Evolutionary conservation across 2,797 vertebrate genomes (phyloP).

Genomic region (Coilia nasus): DNA sequence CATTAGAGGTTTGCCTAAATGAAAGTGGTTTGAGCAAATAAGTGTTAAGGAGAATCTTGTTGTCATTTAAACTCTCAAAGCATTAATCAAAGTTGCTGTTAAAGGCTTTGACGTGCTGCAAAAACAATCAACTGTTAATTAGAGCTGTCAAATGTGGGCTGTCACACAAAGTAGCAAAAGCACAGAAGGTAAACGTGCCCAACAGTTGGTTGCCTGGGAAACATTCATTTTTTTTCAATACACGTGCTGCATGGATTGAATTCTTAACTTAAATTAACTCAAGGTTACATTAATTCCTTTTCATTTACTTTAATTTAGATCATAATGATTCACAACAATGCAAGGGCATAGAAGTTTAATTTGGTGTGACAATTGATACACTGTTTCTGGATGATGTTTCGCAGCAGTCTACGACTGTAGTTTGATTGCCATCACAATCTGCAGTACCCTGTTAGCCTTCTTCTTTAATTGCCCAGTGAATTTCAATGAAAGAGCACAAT

Average conservation of each 20-base stretch:
- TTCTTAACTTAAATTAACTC: neutral
- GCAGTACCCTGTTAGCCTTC: constrained; percentile 34
- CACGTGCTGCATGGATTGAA: neutral
- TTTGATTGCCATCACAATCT: constrained; percentile 12
- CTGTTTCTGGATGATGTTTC: neutral
- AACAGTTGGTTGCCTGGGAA: neutral
- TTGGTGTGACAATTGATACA: neutral
- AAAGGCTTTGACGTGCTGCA: neutral
- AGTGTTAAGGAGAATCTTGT: neutral
- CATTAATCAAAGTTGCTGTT: neutral
- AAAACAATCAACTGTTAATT: neutral
- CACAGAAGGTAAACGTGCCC: neutral
- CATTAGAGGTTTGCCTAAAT: neutral
- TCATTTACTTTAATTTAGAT: constrained; percentile 13
- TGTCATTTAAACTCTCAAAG: neutral
- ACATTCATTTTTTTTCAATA: neutral
- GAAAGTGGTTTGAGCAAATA: neutral
- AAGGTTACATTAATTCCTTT: neutral
- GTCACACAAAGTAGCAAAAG: neutral
- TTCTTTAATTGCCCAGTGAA: constrained; percentile 41
- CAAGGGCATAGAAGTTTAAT: neutral
- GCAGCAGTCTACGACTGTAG: neutral
- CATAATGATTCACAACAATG: neutral
- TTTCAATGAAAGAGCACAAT: constrained; percentile 46
- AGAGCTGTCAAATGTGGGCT: neutral